phyloP scores from a whole-genome alignment of 2,797 vertebrate genomes.

The Pangasius krempfi region DNA sequence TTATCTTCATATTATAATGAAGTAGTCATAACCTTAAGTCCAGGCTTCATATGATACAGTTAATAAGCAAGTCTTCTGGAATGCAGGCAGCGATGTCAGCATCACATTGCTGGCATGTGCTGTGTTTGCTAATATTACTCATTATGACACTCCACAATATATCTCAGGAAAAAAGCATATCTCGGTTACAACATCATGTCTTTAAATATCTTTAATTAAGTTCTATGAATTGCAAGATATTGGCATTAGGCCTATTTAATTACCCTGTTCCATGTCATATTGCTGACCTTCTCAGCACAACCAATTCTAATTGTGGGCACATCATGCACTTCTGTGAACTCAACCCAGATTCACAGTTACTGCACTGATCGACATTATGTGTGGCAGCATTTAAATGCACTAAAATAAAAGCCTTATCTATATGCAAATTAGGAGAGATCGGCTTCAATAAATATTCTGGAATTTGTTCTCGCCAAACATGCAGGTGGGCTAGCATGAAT shows the following conservation, averaged over 20 bases:
- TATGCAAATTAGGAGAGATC: constrained; percentile 81
- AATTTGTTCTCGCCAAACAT: constrained; percentile 70
- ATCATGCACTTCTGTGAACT: constrained; percentile 16
- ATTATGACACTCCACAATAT: background rate
- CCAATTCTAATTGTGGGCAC: constrained; percentile 8
- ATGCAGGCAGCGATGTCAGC: background rate
- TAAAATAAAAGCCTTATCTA: constrained; percentile 76
- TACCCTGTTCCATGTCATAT: background rate
- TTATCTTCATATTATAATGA: background rate
- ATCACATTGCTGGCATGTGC: background rate
- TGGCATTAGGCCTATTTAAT: constrained; percentile 25
- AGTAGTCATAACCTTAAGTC: background rate
- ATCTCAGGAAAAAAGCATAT: background rate
- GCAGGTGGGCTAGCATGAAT: constrained; percentile 68
- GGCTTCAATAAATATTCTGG: constrained; percentile 73
- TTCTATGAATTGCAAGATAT: constrained; percentile 11
- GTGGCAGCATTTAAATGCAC: constrained; percentile 35
- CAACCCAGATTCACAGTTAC: constrained; percentile 25
- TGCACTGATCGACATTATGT: constrained; percentile 7
- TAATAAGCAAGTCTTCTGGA: constrained; percentile 1
- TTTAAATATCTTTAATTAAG: constrained; percentile 12
- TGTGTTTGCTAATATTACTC: background rate
- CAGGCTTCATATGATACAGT: background rate
- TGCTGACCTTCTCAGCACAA: constrained; percentile 5
- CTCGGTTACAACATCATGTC: background rate